Conservation (phyloP, 2,113 vertebrate species). For the Bathybates hornii region DNA sequence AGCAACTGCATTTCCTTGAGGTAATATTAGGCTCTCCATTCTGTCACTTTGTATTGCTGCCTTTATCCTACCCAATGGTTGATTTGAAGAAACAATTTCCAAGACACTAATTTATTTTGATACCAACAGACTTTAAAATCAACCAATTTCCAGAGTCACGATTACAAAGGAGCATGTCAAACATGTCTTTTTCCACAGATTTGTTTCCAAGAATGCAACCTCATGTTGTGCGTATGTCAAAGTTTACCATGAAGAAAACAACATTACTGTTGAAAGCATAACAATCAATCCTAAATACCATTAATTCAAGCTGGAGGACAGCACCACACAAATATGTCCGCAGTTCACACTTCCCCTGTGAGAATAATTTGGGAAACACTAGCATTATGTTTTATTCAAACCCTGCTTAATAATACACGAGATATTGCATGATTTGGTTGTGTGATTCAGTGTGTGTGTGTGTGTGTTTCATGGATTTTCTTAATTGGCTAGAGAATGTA, state of each 20-base stretch:
- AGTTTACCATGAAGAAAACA: background rate
- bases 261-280: background rate
- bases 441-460: background rate
- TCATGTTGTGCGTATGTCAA: background rate
- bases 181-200: background rate
- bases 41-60: background rate
- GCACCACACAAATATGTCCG: slow-evolving; percentile 10
- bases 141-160: slow-evolving; percentile 2
- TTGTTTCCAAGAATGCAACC: background rate
- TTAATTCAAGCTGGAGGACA: slow-evolving; percentile 18
- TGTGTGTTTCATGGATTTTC: slow-evolving; percentile 2
- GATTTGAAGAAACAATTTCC: slow-evolving; percentile 8
- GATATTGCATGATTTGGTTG: slow-evolving; percentile 2
- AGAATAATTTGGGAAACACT: slow-evolving; percentile 44
- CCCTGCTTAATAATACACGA: slow-evolving; percentile 46
- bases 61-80: slow-evolving; percentile 9
- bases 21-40: slow-evolving; percentile 14
- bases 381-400: slow-evolving; percentile 56
- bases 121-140: background rate
- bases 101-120: slow-evolving; percentile 13
- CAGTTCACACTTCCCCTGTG: background rate
- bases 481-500: slow-evolving; percentile 12
- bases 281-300: background rate
- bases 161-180: background rate
- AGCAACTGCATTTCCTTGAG: slow-evolving; percentile 37